Evolutionary conservation across 2,888 invertebrate genomes (phyloP), one percentile per base, ranked within the genome.

Genomic region (Pharmacophagus antenor): DNA sequence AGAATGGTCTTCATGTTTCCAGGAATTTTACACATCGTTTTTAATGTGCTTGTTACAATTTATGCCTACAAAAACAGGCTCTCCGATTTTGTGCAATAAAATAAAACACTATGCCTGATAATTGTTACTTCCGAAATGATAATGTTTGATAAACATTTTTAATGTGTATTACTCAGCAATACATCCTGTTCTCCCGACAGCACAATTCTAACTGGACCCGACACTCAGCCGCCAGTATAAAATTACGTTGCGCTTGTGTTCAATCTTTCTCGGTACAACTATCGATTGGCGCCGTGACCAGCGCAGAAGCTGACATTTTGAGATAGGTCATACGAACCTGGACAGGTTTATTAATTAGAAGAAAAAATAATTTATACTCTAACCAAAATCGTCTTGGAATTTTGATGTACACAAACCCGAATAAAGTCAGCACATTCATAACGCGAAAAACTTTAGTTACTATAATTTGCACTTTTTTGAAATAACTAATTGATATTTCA

Each of bases 51-150:
- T 2, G n/a, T n/a, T n/a, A n/a, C n/a, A 31, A 1, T 12, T 8
- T 31, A 12, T 15, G 31, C n/a, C n/a, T n/a, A n/a, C n/a, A n/a
- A n/a, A n/a, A n/a, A n/a, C n/a, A 3, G 10, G 8, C 12, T 31
- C 10, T 12, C 15, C 12, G 31, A 31, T 31, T 10, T 31, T 31
- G 12, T 12, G 15, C 31, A 5, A 27, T 8, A 15, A 46, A 41
- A 46, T 50, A 15, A 18, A 27, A 17, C 25, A 17, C 50, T 59
- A 50, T 18, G 17, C 81, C 72, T 80, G 77, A 79, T 82, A 79
- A 67, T 68, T 63, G 69, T 69, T 72, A 71, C 76, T 80, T 82
- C 84, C 83, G 77, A 75, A 65, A 59, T 77, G 85, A 85, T 86
- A 87, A 85, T 71, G 42, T 49, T 31, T 23, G 72, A 76, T 64